A percentile compares a stretch with the other conserved stretches of the same genome.
phyloP scores from a whole-genome alignment of 2,113 vertebrate genomes.

The Promerops cafer region DNA sequence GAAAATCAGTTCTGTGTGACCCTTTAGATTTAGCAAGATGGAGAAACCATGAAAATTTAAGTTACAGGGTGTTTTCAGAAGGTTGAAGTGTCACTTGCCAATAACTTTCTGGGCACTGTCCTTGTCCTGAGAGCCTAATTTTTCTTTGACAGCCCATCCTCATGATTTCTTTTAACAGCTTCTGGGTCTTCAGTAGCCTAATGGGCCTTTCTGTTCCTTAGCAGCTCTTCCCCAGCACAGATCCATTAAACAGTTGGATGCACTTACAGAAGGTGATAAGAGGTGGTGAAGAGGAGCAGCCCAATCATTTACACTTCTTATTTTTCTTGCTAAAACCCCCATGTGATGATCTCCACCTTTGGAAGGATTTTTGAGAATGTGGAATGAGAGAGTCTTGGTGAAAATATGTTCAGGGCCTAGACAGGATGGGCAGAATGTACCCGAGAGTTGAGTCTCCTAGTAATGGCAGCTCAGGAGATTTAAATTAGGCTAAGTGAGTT shows the following conservation, averaged over 20 bases:
- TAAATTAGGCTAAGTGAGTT: not conserved
- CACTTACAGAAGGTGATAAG: not conserved
- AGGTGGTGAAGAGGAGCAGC: not conserved
- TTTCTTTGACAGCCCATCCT: not conserved
- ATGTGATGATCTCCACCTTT: not conserved
- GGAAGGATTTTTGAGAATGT: not conserved
- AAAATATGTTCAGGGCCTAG: not conserved
- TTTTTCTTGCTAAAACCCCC: not conserved
- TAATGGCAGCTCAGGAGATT: not conserved
- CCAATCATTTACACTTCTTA: not conserved
- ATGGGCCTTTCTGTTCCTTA: not conserved
- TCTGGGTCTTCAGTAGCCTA: not conserved
- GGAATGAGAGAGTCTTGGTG: not conserved
- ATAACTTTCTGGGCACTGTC: not conserved
- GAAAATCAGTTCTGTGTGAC: not conserved
- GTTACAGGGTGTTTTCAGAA: not conserved
- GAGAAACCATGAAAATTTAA: not conserved
- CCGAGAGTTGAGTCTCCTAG: not conserved
- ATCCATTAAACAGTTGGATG: not conserved
- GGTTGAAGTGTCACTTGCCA: rapidly evolving
- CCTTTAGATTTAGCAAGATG: not conserved
- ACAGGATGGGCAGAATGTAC: not conserved
- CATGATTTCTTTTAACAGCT: not conserved
- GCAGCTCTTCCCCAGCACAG: not conserved
- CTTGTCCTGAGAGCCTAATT: not conserved